Percentiles rank a stretch among this genome's conserved stretches.
Evolutionary conservation across 2,888 invertebrate species (phyloP).

Genomic region (Omphaloscelis lunosa): DNA sequence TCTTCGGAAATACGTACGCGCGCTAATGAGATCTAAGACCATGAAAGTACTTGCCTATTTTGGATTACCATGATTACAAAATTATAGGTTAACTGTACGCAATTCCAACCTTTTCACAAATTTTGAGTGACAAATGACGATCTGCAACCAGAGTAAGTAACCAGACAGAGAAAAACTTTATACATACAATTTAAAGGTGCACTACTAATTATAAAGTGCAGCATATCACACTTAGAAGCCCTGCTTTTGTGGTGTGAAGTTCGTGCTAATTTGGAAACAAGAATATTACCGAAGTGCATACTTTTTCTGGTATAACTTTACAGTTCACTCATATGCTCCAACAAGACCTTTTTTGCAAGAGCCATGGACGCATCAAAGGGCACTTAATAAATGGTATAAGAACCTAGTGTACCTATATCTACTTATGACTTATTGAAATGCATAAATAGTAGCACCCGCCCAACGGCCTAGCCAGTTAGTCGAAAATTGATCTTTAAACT

Average conservation of each 20-base stretch:
- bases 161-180: neutral
- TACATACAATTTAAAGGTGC: no score
- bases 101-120: neutral
- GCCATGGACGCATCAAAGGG: neutral
- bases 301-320: neutral
- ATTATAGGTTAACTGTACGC: neutral
- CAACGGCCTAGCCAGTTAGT: fast-evolving
- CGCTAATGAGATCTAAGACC: neutral
- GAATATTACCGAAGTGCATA: neutral
- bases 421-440: neutral
- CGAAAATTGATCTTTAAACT: neutral
- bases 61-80: neutral
- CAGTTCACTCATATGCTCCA: neutral
- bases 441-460: neutral
- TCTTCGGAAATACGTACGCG: neutral
- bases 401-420: neutral
- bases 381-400: neutral
- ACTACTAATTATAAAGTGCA: neutral
- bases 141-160: neutral
- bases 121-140: neutral
- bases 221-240: neutral
- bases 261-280: neutral
- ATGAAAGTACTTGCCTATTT: neutral
- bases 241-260: neutral
- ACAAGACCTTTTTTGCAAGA: neutral